Conservation (phyloP, 2,797 vertebrate genomes). For the Ctenochaetus hawaiiensis region DNA sequence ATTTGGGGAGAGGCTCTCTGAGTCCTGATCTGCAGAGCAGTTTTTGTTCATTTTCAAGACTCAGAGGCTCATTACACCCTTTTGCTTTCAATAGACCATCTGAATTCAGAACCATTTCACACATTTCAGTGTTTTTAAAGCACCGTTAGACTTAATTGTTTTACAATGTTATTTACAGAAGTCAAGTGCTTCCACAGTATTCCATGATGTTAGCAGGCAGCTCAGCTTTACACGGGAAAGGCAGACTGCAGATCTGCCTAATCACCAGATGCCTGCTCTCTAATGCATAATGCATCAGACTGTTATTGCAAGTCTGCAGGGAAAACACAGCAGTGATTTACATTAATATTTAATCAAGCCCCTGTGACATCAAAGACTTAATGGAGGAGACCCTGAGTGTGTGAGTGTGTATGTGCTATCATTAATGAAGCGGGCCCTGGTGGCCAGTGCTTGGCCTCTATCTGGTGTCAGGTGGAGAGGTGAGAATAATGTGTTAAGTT, state of each 20-base stretch:
- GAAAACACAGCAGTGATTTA: slow-evolving; percentile 75
- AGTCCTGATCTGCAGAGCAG: slow-evolving; percentile 16
- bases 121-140: slow-evolving; percentile 23
- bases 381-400: slow-evolving; percentile 48
- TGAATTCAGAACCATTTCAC: slow-evolving; percentile 34
- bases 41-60: slow-evolving; percentile 22
- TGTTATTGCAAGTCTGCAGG: slow-evolving; percentile 77
- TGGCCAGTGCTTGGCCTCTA: slow-evolving; percentile 48
- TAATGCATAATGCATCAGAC: slow-evolving; percentile 82
- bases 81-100: slow-evolving; percentile 46
- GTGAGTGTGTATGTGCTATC: slow-evolving; percentile 27
- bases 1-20: not conserved
- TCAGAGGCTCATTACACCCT: slow-evolving; percentile 30
- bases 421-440: slow-evolving; percentile 69
- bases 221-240: slow-evolving; percentile 39
- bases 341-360: slow-evolving; percentile 84
- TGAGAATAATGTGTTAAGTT: slow-evolving; percentile 64
- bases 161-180: slow-evolving; percentile 47
- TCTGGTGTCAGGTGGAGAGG: slow-evolving; percentile 58
- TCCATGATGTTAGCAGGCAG: slow-evolving; percentile 26
- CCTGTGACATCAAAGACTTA: slow-evolving; percentile 72
- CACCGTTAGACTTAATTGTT: slow-evolving; percentile 44
- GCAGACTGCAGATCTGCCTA: slow-evolving; percentile 51
- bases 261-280: slow-evolving; percentile 71
- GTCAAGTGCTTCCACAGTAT: slow-evolving; percentile 40